Evolutionary conservation across 92 coral and sea anemone species (phyloP).

Genomic region (Epizoanthus stellaris): DNA sequence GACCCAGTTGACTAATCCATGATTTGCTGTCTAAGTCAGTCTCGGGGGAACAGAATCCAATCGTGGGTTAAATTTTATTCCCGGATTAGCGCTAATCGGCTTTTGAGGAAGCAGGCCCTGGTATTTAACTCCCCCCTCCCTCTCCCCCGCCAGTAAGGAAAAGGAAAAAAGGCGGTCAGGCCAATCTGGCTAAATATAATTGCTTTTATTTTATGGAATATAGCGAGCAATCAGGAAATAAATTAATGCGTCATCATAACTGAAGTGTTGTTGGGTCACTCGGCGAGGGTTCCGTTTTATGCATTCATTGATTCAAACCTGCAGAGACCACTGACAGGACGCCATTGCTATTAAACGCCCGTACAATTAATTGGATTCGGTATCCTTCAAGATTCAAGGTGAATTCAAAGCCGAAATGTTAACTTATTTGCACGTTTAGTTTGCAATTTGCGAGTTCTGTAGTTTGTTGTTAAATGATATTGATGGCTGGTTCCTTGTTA

Average conservation of each 20-base stretch:
- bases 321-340: background rate
- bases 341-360: background rate
- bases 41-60: too few relatives aligned
- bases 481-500: too few relatives aligned
- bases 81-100: too few relatives aligned
- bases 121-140: too few relatives aligned
- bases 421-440: background rate
- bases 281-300: background rate
- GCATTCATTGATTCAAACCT: background rate
- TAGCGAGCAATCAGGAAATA: constrained; percentile 1
- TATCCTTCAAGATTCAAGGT: background rate
- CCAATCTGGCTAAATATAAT: background rate
- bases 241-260: background rate
- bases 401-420: too few relatives aligned
- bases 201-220: background rate
- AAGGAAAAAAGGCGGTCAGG: too few relatives aligned
- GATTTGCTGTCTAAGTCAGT: too few relatives aligned
- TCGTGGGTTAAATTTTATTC: too few relatives aligned
- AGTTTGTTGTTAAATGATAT: background rate
- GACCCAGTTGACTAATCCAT: too few relatives aligned
- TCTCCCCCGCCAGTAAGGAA: too few relatives aligned
- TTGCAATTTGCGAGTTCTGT: background rate
- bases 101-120: too few relatives aligned
- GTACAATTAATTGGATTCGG: background rate
- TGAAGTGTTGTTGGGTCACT: background rate